These are phyloP conservation scores for Onychomys torridus DNA, from an alignment of 2,797 vertebrate species.

Conservation along the genomic window DNA sequence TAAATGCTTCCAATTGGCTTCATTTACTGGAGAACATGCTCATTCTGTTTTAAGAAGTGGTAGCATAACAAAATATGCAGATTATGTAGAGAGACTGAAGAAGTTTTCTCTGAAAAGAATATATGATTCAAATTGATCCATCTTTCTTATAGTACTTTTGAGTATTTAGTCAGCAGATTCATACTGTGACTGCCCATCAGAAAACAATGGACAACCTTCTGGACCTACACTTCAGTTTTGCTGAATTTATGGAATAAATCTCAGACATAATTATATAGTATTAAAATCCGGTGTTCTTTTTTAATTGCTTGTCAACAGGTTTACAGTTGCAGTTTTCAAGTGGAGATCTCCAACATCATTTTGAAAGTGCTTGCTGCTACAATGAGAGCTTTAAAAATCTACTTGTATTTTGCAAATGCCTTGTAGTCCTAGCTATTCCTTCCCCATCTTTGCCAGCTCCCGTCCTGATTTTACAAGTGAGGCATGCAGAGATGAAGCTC, in stretches of 20 bases:
- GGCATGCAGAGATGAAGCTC: background rate
- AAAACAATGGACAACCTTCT: constrained; percentile 45
- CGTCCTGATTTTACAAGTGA: constrained; percentile 35
- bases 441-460: constrained; percentile 33
- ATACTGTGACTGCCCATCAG: background rate
- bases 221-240: background rate
- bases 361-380: constrained; percentile 43
- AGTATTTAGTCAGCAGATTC: constrained; percentile 1
- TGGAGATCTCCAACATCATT: constrained; percentile 49
- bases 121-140: background rate
- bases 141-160: constrained; percentile 34
- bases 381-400: constrained; percentile 43
- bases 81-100: constrained; percentile 54
- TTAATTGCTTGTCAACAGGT: constrained; percentile 51
- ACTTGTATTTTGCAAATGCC: constrained; percentile 49
- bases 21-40: constrained; percentile 51
- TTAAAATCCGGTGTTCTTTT: constrained; percentile 20
- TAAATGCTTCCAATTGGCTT: constrained; percentile 65
- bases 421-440: background rate
- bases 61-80: constrained; percentile 27
- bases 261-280: background rate
- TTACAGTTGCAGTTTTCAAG: constrained; percentile 42
- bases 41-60: constrained; percentile 65
- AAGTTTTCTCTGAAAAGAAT: constrained; percentile 56
- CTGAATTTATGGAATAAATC: constrained; percentile 36